These are phyloP conservation scores for Lanistes nyassanus DNA, from an alignment of 1,140 invertebrate species.

Conservation along the genomic window DNA sequence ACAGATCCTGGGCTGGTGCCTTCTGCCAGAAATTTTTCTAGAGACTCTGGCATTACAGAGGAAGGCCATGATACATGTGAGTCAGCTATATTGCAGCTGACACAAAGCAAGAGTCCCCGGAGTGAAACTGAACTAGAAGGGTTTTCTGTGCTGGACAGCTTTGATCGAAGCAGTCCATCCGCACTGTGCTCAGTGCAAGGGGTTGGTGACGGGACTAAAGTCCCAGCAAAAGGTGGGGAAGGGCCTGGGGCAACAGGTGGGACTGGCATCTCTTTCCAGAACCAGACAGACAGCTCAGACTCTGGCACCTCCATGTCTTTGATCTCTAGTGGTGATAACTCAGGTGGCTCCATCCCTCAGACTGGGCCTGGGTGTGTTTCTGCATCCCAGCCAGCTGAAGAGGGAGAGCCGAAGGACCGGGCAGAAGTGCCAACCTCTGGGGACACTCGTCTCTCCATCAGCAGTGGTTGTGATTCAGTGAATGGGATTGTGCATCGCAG, in stretches of 20 bases:
- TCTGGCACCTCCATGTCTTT: constrained; percentile 34
- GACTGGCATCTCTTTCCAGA: constrained; percentile 17
- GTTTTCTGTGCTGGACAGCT: neutral
- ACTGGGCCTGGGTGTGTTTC: neutral
- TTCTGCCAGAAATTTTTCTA: neutral
- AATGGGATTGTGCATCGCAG: neutral
- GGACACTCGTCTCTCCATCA: neutral
- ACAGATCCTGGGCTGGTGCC: constrained; percentile 38
- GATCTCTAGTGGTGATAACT: constrained; percentile 35
- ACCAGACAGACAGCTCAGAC: constrained; percentile 33
- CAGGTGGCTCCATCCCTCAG: constrained; percentile 35
- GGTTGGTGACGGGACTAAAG: neutral
- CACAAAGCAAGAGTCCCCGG: constrained; percentile 3
- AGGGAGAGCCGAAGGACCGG: constrained; percentile 11
- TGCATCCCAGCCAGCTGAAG: neutral
- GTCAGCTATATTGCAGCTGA: neutral
- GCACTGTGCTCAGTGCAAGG: constrained; percentile 5
- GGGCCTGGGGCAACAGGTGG: neutral
- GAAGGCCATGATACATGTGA: constrained; percentile 1
- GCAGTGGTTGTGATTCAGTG: constrained; percentile 1
- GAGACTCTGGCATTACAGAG: constrained; percentile 20
- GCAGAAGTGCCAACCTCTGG: neutral
- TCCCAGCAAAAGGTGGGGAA: neutral
- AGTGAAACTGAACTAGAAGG: constrained; percentile 3
- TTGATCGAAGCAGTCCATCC: constrained; percentile 3